Evolutionary conservation across 2,888 invertebrate species (phyloP), one percentile per base, ranked within the genome.

Genomic region (Philaethria dido): DNA sequence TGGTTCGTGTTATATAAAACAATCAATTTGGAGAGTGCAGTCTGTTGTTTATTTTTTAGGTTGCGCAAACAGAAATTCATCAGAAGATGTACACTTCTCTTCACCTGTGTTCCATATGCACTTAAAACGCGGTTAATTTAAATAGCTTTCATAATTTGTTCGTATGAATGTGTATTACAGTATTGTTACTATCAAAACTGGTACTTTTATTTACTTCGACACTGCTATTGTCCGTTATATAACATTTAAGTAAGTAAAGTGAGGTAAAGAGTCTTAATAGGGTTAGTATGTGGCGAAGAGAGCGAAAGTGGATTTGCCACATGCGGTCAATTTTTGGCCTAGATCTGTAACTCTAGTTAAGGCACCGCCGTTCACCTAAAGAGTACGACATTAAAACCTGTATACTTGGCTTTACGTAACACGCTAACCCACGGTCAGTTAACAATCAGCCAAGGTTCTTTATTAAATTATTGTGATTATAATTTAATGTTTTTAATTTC

Each of bases 271-370:
- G 18, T 55, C 29, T 65, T 73, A 75, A 77, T 77, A 77, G 75
- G 77, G 74, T 78, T 78, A 80, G 73, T 72, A 62, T 73, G 76
- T 74, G 79, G 77, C 78, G 69, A 79, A 71, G 78, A 83, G 78
- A 86, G 86, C 80, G 89, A 88, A 88, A 88, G 88, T 87, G 78
- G 85, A 83, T 78, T 83, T 75, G 74, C 78, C 73, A 80, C 82
- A 74, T 75, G 76, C 74, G 74, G 76, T 72, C 72, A 73, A 71
- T 76, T 78, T 78, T 80, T 78, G 78, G 78, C 72, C 74, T 73
- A 75, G 72, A 74, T 75, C 74, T 52, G 45, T 64, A 66, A 62
- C 69, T 65, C 67, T 70, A 69, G 72, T 72, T 70, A 69, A 69
- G 63, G 66, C 70, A 55, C 67, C 54, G 71, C 74, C 77, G 66